Conservation (phyloP, 1,140 invertebrate species). For the Apolygus lucorum region DNA sequence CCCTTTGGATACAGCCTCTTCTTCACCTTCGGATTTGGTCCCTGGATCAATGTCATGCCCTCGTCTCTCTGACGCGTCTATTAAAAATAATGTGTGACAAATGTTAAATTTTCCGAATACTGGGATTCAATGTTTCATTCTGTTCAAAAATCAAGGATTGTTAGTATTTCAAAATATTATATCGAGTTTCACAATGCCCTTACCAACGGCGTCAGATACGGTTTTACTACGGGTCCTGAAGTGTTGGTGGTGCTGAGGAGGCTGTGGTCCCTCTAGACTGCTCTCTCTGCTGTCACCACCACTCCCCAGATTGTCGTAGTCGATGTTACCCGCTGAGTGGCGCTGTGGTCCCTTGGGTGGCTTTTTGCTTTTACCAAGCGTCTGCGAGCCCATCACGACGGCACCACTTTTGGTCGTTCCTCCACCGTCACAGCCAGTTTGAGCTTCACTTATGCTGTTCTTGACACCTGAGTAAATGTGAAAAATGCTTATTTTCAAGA, state of each 20-base stretch:
- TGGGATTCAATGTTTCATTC: too few relatives aligned
- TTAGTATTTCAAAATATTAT: too few relatives aligned
- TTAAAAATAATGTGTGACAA: conserved; percentile 22
- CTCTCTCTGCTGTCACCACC: conserved; percentile 30
- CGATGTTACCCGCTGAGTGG: conserved; percentile 80
- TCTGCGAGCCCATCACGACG: conserved; percentile 42
- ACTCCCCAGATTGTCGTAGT: conserved; percentile 60
- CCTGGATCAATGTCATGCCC: conserved; percentile 56
- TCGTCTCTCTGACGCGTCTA: conserved; percentile 35
- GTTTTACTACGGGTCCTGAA: conserved; percentile 84
- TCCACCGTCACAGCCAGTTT: not conserved
- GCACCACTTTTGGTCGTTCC: conserved; percentile 34
- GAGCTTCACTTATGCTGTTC: not conserved
- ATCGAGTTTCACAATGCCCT: too few relatives aligned
- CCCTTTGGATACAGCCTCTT: conserved; percentile 56
- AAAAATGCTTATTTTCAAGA: too few relatives aligned
- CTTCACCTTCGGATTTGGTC: conserved; percentile 78
- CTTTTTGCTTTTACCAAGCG: conserved; percentile 46
- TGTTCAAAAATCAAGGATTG: too few relatives aligned
- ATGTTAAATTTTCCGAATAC: too few relatives aligned
- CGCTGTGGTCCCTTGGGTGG: conserved; percentile 52
- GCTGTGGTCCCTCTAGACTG: conserved; percentile 38
- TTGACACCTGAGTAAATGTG: not conserved
- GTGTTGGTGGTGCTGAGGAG: conserved; percentile 39
- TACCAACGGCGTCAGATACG: conserved; percentile 69